phyloP scores from a whole-genome alignment of 2,797 vertebrate species.

The Mormyrops boulengeri region DNA sequence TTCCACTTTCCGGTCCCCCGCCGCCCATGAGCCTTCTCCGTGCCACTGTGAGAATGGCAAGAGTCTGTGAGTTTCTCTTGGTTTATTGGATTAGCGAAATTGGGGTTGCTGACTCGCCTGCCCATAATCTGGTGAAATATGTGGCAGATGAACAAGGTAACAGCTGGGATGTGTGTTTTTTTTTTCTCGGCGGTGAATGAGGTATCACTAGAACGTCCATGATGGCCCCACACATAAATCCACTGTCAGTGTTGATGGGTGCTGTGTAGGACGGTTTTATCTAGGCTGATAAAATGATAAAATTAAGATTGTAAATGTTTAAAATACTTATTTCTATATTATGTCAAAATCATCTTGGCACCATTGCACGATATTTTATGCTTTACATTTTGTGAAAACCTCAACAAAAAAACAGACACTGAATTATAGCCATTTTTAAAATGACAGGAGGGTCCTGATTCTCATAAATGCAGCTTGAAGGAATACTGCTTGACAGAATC shows the following conservation, averaged over 20 bases:
- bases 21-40: background rate
- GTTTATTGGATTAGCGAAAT: constrained; percentile 19
- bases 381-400: background rate
- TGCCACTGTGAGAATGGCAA: background rate
- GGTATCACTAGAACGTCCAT: background rate
- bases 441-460: background rate
- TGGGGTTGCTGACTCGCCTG: background rate
- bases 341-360: background rate
- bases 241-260: background rate
- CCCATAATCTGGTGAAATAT: constrained; percentile 7
- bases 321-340: background rate
- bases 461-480: background rate
- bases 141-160: constrained; percentile 3
- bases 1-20: background rate
- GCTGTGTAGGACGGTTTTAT: background rate
- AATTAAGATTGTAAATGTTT: background rate
- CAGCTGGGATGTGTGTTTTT: background rate
- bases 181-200: background rate
- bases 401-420: background rate
- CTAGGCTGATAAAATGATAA: background rate
- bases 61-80: constrained; percentile 8
- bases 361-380: background rate
- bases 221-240: background rate
- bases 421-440: background rate
- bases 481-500: background rate